Evolutionary conservation across 2,888 invertebrate species (phyloP), one percentile per base, ranked within the genome.

Genomic region (Melipona beecheii): DNA sequence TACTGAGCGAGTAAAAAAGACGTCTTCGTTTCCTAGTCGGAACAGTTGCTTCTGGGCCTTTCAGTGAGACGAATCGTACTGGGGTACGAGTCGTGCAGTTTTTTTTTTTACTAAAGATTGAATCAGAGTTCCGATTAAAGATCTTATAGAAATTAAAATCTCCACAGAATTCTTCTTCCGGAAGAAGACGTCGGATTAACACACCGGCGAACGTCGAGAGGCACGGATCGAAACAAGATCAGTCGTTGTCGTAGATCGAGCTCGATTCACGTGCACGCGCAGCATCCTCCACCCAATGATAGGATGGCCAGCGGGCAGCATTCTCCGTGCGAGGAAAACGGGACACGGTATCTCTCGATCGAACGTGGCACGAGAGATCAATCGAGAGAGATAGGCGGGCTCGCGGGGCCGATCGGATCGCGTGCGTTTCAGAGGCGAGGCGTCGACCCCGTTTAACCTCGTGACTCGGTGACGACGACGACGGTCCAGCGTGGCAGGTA

Each of bases 371-470:
- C 9, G 60, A 64, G 70, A 79, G 79, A 79, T 70, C 54, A 24
- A 52, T 71, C 19, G 65, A 54, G 19, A 49, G 43, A 74, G 82
- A 82, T 82, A 75, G 72, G 66, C 19, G 3, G 24, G 4, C 49
- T 54, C 19, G 43, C 27, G 60, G 64, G 66, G 54, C 36, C 27
- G 52, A 54, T 75, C 54, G 60, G 76, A 77, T 81, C 77, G 54
- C 76, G 65, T 80, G 71, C 75, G 71, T 79, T 76, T 71, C 74
- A 62, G 36, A 52, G 54, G 69, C 75, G 86, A 82, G 52, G 21
- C 81, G 79, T 75, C 81, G 89, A 85, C 85, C 85, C 69, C 77
- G 69, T 81, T 84, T 78, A 78, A 69, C 81, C 81, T 68, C 75
- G 84, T 83, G 83, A 75, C 73, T 83, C 62, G 70, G 24, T 68